Percentiles rank a stretch among this genome's conserved stretches.
phyloP scores from a whole-genome alignment of 2,888 invertebrate genomes.

The Campoletis raptor region DNA sequence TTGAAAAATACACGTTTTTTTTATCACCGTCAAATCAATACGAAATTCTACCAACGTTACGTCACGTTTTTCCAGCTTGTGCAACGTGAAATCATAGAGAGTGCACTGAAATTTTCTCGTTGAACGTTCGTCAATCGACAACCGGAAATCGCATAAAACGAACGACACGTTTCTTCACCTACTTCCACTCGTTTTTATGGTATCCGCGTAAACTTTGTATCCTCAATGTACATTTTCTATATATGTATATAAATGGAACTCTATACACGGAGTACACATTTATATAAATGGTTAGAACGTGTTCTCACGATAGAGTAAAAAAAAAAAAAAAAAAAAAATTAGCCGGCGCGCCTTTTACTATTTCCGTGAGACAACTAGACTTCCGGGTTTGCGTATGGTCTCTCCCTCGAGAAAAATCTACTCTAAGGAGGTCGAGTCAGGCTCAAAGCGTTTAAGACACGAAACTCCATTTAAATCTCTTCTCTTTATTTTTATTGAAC shows the following conservation, averaged over 20 bases:
- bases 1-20: too few species aligned
- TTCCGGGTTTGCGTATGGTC: constrained; percentile 38
- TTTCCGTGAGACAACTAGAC: constrained; percentile 54
- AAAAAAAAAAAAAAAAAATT: constrained; percentile 13
- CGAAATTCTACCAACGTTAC: background rate
- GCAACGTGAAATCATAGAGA: constrained; percentile 8
- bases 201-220: constrained; percentile 18
- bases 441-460: background rate
- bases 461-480: background rate
- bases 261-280: constrained; percentile 1
- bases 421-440: background rate
- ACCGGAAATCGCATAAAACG: constrained; percentile 59
- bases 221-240: background rate
- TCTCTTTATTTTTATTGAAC: background rate
- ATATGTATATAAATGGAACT: background rate
- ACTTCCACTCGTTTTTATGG: constrained; percentile 49
- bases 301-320: constrained; percentile 45
- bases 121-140: constrained; percentile 50
- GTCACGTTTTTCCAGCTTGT: constrained; percentile 3
- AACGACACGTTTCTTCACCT: constrained; percentile 62
- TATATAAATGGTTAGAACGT: constrained; percentile 38
- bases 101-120: constrained; percentile 23
- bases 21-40: background rate
- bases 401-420: constrained; percentile 30
- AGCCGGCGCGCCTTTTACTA: constrained; percentile 42